Evolutionary conservation across 1,140 invertebrate species (phyloP), one percentile per base, ranked within the genome.

Genomic region (Drosophila ambigua): DNA sequence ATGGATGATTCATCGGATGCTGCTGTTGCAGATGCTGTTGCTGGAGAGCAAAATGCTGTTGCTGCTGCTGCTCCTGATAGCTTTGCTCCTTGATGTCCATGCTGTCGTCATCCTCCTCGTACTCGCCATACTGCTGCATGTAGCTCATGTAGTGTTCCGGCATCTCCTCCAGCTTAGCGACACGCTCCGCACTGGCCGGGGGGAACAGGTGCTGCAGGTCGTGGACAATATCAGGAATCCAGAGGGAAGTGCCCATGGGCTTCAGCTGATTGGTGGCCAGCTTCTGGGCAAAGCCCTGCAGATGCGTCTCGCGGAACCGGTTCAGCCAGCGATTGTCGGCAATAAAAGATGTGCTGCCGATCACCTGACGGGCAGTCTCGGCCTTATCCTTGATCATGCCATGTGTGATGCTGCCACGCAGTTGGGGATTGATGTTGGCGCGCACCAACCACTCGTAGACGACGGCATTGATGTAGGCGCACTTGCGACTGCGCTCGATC

Each of bases 371-470:
- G 0, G 90, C 87, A 26, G 81, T 82, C 61, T 90, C 87, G 3
- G 90, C 90, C 51, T 91, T 91, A 9, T 91, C 87, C 67, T 91
- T 91, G 43, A 91, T 91, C 90, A 91, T 91, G 31, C 90, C 90
- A n/a, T 91, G 90, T 0, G 90, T 91, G 1, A 91, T 90, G 45
- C 90, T 90, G 13, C 90, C 90, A 8, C 90, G 61, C 50, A 91
- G 58, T 49, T 91, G 90, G 4, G 90, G 90, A 89, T 91, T 91
- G 0, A 89, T 74, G 23, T 91, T 91, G 11, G 90, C 90, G 0
- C 90, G 67, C 9, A 91, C 90, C 28, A 91, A 28, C 90, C 90
- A 91, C 48, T 91, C 90, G 39, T 91, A 91, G 26, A 91, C 90
- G 0, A 91, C 87, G 1, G 90, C 90, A 79, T 91, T 91, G n/a